A percentile compares a stretch with the other conserved stretches of the same genome.
These are phyloP conservation scores for Pristionchus japonicus DNA, from an alignment of 2,888 invertebrate genomes.

Conservation along the genomic window DNA sequence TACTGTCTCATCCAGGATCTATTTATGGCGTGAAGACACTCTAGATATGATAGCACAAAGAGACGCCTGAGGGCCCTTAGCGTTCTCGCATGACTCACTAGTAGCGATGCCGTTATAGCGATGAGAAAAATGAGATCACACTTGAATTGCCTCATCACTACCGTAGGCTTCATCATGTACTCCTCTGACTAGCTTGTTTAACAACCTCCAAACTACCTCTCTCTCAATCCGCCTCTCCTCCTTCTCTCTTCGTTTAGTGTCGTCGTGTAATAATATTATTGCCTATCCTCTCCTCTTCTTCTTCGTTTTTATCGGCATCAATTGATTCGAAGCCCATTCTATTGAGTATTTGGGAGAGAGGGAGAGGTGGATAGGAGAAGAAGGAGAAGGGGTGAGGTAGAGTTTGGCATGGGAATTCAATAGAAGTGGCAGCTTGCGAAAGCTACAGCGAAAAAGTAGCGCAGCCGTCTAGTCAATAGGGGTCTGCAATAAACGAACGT, in stretches of 20 bases:
- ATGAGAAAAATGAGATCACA: neutral
- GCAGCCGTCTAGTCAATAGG: neutral
- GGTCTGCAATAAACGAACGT: no score
- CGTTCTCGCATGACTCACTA: no score
- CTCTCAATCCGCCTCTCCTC: neutral
- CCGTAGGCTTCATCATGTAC: neutral
- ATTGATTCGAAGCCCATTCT: constrained; percentile 37
- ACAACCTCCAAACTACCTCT: constrained; percentile 41
- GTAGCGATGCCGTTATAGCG: neutral
- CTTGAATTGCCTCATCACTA: neutral
- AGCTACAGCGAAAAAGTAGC: neutral
- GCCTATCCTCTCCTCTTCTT: constrained; percentile 24
- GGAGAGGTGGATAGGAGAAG: neutral
- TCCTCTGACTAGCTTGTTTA: neutral
- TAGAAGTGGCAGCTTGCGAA: neutral
- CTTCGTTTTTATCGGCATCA: constrained; percentile 22
- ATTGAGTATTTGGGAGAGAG: constrained; percentile 21
- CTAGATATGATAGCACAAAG: no score
- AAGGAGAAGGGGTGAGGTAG: constrained; percentile 25
- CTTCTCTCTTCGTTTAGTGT: constrained; percentile 5
- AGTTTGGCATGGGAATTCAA: constrained; percentile 27
- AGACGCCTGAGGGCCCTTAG: neutral
- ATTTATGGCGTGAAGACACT: no score
- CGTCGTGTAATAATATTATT: constrained; percentile 42
- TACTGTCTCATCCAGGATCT: no score